Base-by-base conservation (phyloP, 1,140 invertebrate genomes). In the Zaprionus ghesquierei region DNA sequence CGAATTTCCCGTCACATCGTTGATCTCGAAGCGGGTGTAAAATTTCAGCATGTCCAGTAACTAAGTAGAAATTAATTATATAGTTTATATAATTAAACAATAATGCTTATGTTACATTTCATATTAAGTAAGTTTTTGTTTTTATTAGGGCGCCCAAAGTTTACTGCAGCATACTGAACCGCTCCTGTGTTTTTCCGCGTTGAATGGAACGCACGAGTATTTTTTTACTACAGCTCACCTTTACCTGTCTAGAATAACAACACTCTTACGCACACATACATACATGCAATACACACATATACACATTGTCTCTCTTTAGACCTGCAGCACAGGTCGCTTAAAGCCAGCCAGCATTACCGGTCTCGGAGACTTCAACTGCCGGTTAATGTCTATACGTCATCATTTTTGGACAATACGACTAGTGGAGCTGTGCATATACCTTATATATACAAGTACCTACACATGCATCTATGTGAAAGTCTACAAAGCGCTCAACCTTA, bases 11-110 rank as follows among this genome's bases (percentile, higher is more conserved):
- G 96, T 97, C 79, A 97, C 96, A 91, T 99, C 98, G 92, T 97
- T 98, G 64, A 99, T 99, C 93, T 99, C 99, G 93, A 99, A 99
- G 69, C 97, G 94, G 0, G 97, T 95, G 92, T 99, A 99, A 89
- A 99, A 99, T 91, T 98, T 98, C 10, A 99, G 92, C 95, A 98
- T 98, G 71, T 99, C 97, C 75, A 99, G 92, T 3, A 99, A 93
- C 96, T 99, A 56, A 49, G 22, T 5, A 8, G 53, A 31, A 12
- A 58, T 61, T 70, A 20, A 41, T 31, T 15, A 25, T 13, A 62
- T 49, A 13, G 13, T n/a, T n/a, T 29, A 49, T 29, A 27, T 27
- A 27, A 27, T 13, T 4, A 33, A 58, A 5, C n/a, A 38, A 38
- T 38, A 15, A 38, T 38, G 8, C 6, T 15, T 2, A 2, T 15